These are phyloP conservation scores for Typhlomys cinereus DNA, from an alignment of 2,113 vertebrate genomes.

Conservation along the genomic window DNA sequence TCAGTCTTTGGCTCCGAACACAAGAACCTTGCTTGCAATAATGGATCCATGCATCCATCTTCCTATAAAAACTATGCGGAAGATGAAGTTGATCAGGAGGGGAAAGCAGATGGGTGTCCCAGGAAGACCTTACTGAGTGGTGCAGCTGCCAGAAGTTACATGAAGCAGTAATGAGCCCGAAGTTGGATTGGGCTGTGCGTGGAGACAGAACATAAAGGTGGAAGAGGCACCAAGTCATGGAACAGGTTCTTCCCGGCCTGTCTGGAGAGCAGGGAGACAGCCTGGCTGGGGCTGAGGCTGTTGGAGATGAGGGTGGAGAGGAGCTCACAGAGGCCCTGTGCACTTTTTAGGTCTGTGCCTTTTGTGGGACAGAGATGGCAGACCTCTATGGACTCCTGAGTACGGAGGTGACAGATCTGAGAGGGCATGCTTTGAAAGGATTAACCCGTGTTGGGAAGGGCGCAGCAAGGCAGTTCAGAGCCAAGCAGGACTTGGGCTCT, in stretches of 20 bases:
- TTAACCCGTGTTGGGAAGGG: rapidly evolving
- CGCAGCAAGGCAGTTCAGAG: neutral
- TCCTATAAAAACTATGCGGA: rapidly evolving
- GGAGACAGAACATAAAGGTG: rapidly evolving
- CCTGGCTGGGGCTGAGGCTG: too few relatives aligned
- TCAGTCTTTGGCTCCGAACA: too few relatives aligned
- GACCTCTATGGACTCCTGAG: neutral
- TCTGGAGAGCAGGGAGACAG: neutral
- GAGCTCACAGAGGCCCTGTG: rapidly evolving
- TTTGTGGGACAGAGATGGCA: neutral
- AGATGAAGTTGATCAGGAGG: too few relatives aligned
- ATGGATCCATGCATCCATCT: too few relatives aligned
- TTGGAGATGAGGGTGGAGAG: neutral
- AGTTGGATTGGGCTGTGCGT: rapidly evolving
- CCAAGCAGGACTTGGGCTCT: neutral
- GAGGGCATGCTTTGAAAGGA: neutral
- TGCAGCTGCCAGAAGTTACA: too few relatives aligned
- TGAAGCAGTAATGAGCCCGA: too few relatives aligned
- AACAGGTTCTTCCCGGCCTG: neutral
- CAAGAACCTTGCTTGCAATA: too few relatives aligned
- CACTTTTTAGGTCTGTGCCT: neutral
- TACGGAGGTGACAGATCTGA: neutral
- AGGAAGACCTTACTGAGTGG: neutral
- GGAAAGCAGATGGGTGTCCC: rapidly evolving
- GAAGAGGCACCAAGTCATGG: rapidly evolving